A percentile compares a stretch with the other conserved stretches of the same genome.
phyloP scores from a whole-genome alignment of 2,888 invertebrate species.

The Griposia aprilina region DNA sequence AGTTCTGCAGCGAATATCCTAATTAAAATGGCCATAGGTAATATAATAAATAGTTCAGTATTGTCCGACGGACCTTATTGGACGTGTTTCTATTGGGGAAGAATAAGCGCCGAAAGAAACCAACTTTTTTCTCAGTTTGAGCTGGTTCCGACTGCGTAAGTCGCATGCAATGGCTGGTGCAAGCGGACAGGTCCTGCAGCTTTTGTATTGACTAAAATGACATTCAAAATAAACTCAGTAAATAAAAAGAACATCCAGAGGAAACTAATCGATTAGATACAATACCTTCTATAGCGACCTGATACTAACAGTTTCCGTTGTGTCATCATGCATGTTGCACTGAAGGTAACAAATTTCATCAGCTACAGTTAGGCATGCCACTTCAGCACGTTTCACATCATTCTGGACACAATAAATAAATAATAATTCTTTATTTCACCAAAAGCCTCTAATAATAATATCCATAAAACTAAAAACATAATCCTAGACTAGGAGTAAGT shows the following conservation, averaged over 20 bases:
- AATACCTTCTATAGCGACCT: slow-evolving; percentile 51
- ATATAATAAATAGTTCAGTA: not conserved
- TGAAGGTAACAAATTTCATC: slow-evolving; percentile 76
- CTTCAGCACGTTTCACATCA: slow-evolving; percentile 81
- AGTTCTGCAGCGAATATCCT: not conserved
- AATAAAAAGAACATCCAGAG: not conserved
- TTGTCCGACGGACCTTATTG: slow-evolving; percentile 70
- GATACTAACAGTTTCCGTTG: slow-evolving; percentile 80
- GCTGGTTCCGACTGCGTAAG: slow-evolving; percentile 74
- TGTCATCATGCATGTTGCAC: slow-evolving; percentile 72
- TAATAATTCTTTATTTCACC: not conserved
- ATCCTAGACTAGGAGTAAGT: not conserved
- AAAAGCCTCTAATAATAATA: not conserved
- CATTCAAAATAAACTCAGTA: slow-evolving; percentile 34
- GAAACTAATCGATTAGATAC: slow-evolving; percentile 17
- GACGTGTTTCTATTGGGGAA: slow-evolving; percentile 71
- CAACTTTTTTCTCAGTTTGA: slow-evolving; percentile 72
- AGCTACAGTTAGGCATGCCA: slow-evolving; percentile 77
- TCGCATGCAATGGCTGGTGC: slow-evolving; percentile 68
- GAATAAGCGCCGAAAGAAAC: slow-evolving; percentile 73
- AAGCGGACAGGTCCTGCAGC: slow-evolving; percentile 69
- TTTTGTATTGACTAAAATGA: slow-evolving; percentile 63
- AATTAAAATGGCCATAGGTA: not conserved
- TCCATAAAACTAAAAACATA: not conserved
- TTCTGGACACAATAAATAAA: slow-evolving; percentile 66